These are phyloP conservation scores for Ctena decussata DNA, from an alignment of 2,888 invertebrate genomes.

Conservation along the genomic window DNA sequence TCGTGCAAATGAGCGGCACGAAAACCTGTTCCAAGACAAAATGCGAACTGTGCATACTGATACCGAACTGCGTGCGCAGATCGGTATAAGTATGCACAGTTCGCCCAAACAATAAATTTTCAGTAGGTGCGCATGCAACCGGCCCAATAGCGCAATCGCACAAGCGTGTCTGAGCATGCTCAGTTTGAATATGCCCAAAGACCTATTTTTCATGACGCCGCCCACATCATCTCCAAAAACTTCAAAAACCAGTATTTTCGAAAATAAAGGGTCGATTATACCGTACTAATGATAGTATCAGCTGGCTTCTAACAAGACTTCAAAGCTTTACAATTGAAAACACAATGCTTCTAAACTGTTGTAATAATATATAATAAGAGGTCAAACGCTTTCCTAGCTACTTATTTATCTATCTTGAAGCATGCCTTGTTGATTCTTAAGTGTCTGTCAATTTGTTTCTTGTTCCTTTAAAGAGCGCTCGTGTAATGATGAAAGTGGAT, in stretches of 20 bases:
- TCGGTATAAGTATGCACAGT: too few species aligned
- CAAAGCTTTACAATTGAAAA: neutral
- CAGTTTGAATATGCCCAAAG: too few species aligned
- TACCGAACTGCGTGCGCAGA: too few species aligned
- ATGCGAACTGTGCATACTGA: too few species aligned
- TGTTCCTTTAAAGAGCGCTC: neutral
- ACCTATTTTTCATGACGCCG: too few species aligned
- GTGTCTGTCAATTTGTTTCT: neutral
- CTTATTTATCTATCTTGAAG: conserved; percentile 22
- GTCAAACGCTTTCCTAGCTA: conserved; percentile 48
- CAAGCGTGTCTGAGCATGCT: too few species aligned
- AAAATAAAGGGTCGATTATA: neutral
- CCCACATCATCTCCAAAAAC: neutral
- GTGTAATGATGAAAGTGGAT: neutral
- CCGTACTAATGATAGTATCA: neutral
- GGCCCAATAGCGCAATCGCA: too few species aligned
- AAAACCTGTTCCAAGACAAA: too few species aligned
- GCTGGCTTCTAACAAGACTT: neutral
- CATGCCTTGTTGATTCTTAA: neutral
- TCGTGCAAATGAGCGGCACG: too few species aligned
- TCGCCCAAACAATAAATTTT: too few species aligned
- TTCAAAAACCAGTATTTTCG: neutral
- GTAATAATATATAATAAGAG: conserved; percentile 46
- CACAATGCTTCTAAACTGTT: neutral
- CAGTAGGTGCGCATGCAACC: too few species aligned